Percentiles rank a stretch among this genome's conserved stretches.
Conservation (phyloP, 2,888 invertebrate genomes). For the Harpalus rubripes region DNA sequence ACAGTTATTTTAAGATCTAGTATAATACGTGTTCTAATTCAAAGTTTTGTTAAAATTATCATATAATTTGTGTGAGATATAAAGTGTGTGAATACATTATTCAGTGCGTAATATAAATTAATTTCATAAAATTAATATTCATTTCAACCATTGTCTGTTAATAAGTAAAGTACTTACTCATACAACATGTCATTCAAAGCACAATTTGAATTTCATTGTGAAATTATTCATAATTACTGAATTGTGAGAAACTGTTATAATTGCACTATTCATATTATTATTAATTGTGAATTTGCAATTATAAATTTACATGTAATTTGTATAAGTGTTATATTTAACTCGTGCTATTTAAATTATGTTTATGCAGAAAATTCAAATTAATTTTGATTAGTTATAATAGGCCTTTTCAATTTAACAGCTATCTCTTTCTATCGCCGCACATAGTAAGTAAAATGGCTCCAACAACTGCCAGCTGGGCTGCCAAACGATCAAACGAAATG, state of each 20-base stretch:
- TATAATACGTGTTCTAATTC: too few relatives aligned
- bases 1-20: too few relatives aligned
- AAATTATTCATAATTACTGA: conserved; percentile 35
- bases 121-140: conserved; percentile 1
- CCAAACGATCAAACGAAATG: too few relatives aligned
- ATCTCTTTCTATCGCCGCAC: too few relatives aligned
- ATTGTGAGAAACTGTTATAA: conserved; percentile 29
- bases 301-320: conserved; percentile 2
- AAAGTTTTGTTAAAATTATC: too few relatives aligned
- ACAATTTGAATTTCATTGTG: conserved; percentile 20
- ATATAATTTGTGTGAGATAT: not conserved
- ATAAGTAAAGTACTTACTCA: conserved; percentile 9
- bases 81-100: not conserved
- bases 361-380: not conserved
- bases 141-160: conserved; percentile 1
- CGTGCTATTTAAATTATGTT: not conserved
- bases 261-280: conserved; percentile 9
- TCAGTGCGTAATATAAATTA: not conserved
- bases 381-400: not conserved
- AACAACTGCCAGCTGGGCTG: too few relatives aligned
- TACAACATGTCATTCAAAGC: conserved; percentile 14
- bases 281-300: conserved; percentile 2
- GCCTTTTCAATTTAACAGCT: not conserved
- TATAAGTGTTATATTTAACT: not conserved
- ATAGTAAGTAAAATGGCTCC: too few relatives aligned